These are phyloP conservation scores for Tringa solitaria DNA, from an alignment of 2,113 vertebrate genomes.

Conservation along the genomic window DNA sequence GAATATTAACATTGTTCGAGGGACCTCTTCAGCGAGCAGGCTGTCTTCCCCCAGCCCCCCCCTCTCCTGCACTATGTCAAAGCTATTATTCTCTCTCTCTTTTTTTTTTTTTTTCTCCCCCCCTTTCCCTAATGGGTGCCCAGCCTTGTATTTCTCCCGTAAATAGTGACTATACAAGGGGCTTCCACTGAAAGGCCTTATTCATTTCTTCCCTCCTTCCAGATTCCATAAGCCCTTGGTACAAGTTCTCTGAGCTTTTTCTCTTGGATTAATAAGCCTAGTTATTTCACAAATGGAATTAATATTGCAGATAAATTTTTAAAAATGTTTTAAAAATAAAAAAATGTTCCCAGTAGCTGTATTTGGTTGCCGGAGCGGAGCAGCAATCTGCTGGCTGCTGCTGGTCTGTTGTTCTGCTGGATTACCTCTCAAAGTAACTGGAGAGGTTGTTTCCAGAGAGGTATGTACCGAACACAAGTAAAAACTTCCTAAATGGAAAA, in stretches of 20 bases:
- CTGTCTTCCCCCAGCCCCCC: background rate
- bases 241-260: background rate
- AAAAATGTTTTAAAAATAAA: background rate
- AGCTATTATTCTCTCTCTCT: background rate
- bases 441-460: background rate
- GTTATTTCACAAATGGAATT: background rate
- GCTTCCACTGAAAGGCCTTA: background rate
- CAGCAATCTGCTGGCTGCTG: background rate
- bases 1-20: background rate
- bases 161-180: background rate
- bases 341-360: background rate
- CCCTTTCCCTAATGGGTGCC: background rate
- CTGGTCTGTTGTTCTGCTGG: background rate
- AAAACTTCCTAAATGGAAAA: constrained; percentile 8
- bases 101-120: background rate
- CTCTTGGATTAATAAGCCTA: background rate
- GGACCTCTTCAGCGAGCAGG: background rate
- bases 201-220: background rate
- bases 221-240: background rate
- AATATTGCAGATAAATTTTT: background rate
- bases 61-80: background rate
- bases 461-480: background rate
- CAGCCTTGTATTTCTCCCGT: background rate
- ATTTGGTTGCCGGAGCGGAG: background rate
- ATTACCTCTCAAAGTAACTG: background rate